phyloP scores from a whole-genome alignment of 92 coral and sea anemone genomes.

The Palythoa grandis region DNA sequence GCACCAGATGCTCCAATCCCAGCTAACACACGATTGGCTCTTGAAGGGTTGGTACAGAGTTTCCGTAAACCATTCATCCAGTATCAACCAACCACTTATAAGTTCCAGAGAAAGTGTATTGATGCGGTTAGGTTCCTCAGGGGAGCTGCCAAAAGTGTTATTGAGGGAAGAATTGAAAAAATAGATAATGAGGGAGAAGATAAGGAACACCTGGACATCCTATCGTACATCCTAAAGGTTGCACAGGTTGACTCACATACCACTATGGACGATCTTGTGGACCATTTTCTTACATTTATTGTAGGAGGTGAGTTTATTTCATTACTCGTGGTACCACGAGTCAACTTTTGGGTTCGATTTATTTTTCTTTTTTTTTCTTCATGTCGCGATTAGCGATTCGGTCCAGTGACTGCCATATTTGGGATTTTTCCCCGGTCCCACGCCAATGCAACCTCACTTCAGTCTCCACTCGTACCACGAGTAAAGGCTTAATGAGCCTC shows the following conservation, averaged over 20 bases:
- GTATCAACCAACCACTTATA: conserved; percentile 69
- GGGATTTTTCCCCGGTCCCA: no score
- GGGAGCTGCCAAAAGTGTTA: conserved; percentile 67
- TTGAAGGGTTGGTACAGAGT: conserved; percentile 82
- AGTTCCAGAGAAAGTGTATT: conserved; percentile 49
- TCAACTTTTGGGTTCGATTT: no score
- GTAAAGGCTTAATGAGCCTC: no score
- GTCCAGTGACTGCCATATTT: no score
- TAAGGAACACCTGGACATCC: conserved; percentile 68
- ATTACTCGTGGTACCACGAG: no score
- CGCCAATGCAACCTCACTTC: no score
- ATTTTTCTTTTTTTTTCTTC: no score
- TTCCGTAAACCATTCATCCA: conserved; percentile 79
- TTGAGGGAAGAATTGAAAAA: conserved; percentile 71
- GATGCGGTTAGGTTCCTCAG: conserved; percentile 75
- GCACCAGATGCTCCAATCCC: conserved; percentile 75
- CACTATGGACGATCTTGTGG: conserved; percentile 78
- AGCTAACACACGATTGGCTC: conserved; percentile 66
- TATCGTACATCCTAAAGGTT: conserved; percentile 71
- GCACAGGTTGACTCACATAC: conserved; percentile 64
- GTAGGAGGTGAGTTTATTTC: conserved; percentile 68
- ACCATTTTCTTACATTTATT: conserved; percentile 76
- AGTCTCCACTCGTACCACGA: no score
- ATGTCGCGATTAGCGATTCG: no score
- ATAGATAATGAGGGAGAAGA: conserved; percentile 47